Evolutionary conservation across 2,797 vertebrate species (phyloP).

Genomic region (Dallia pectoralis): DNA sequence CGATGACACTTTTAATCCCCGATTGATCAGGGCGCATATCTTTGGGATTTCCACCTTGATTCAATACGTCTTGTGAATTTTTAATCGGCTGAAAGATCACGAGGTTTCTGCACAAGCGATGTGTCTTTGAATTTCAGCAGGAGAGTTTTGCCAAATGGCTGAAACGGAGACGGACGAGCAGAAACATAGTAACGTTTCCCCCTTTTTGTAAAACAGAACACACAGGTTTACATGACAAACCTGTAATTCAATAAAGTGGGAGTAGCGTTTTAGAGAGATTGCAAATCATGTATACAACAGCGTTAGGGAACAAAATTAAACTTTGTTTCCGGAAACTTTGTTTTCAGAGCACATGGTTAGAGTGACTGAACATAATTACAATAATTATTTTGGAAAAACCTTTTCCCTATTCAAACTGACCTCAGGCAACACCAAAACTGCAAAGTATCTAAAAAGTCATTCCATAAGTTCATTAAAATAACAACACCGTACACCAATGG

Average conservation of each 20-base stretch:
- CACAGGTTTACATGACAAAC: neutral
- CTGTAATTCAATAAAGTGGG: neutral
- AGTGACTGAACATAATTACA: too few relatives aligned
- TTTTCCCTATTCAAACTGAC: too few relatives aligned
- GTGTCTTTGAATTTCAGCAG: constrained; percentile 28
- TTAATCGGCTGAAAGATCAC: constrained; percentile 63
- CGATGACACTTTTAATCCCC: constrained; percentile 75
- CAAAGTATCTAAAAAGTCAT: neutral
- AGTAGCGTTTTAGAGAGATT: too few relatives aligned
- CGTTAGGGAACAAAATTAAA: too few relatives aligned
- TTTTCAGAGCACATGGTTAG: too few relatives aligned
- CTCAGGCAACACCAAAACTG: too few relatives aligned
- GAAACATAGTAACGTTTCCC: constrained; percentile 29
- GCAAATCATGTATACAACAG: too few relatives aligned
- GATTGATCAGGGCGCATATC: constrained; percentile 77
- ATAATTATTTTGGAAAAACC: too few relatives aligned
- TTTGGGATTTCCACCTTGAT: constrained; percentile 74
- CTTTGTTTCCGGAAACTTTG: too few relatives aligned
- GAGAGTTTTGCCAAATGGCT: constrained; percentile 3
- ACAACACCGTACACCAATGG: too few relatives aligned
- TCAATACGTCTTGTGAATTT: constrained; percentile 75
- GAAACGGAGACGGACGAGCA: constrained; percentile 1
- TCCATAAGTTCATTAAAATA: neutral
- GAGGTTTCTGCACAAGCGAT: constrained; percentile 40
- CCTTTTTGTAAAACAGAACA: constrained; percentile 3